Percentiles rank a stretch among this genome's conserved stretches.
Evolutionary conservation across 1,140 invertebrate species (phyloP).

Genomic region (Dreissena polymorpha): DNA sequence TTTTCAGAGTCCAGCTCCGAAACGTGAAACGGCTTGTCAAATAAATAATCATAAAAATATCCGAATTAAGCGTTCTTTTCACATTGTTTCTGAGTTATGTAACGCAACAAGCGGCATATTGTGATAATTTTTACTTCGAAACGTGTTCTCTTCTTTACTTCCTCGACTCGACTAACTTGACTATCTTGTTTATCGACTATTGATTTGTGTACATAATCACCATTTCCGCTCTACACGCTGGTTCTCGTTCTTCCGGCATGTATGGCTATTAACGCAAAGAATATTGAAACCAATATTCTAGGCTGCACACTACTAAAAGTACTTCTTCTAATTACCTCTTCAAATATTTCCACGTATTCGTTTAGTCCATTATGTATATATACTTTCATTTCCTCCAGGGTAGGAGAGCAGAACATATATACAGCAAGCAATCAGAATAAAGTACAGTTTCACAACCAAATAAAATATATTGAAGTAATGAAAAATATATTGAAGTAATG

Average conservation of each 20-base stretch:
- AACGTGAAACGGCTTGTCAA: not conserved
- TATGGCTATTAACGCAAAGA: too few relatives aligned
- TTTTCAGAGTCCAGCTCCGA: not conserved
- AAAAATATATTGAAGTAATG: too few relatives aligned
- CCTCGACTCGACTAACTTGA: not conserved
- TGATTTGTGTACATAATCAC: conserved; percentile 7
- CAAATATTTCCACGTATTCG: too few relatives aligned
- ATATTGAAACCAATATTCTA: too few relatives aligned
- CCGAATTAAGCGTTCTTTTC: conserved; percentile 7
- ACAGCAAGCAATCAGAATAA: too few relatives aligned
- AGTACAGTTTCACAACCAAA: too few relatives aligned
- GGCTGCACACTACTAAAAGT: too few relatives aligned
- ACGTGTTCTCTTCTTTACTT: not conserved
- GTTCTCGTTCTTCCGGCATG: not conserved
- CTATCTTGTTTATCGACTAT: not conserved
- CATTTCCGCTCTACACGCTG: not conserved
- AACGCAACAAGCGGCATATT: conserved; percentile 22
- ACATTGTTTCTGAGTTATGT: conserved; percentile 42
- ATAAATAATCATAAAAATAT: not conserved
- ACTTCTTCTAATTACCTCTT: too few relatives aligned
- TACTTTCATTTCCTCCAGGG: too few relatives aligned
- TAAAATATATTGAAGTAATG: too few relatives aligned
- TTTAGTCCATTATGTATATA: too few relatives aligned
- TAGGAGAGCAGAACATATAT: too few relatives aligned
- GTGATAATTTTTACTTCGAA: not conserved